Evolutionary conservation across 2,797 vertebrate species (phyloP).

Genomic region (Syndactyla subalaris): DNA sequence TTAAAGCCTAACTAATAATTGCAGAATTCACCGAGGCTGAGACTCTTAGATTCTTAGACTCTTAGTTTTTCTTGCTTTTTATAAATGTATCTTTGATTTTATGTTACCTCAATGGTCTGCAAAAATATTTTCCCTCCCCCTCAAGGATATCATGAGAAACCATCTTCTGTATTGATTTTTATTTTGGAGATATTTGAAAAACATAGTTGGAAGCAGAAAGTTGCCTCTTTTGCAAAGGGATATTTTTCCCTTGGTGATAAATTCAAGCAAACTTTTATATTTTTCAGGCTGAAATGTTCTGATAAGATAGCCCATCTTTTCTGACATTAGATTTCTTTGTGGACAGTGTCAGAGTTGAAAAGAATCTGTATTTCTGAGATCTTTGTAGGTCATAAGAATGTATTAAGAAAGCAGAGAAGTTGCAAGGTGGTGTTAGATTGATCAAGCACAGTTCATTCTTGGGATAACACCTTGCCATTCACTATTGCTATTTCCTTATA

Average conservation of each 20-base stretch:
- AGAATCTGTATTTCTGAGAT: conserved; percentile 24
- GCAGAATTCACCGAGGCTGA: background rate
- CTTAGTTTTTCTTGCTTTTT: background rate
- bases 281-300: conserved; percentile 1
- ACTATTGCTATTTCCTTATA: background rate
- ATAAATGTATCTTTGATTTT: conserved; percentile 6
- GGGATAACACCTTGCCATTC: background rate
- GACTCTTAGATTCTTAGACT: background rate
- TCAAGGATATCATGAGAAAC: background rate
- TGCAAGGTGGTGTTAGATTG: background rate
- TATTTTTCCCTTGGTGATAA: background rate
- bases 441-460: conserved; percentile 32
- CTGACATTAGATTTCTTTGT: conserved; percentile 20
- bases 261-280: background rate
- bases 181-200: background rate
- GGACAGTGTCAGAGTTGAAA: conserved; percentile 11
- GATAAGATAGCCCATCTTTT: background rate
- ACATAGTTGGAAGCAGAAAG: background rate
- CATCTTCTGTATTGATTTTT: conserved; percentile 28
- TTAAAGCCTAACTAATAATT: background rate
- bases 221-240: background rate
- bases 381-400: conserved; percentile 23
- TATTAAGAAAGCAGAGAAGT: background rate
- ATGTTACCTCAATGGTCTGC: background rate
- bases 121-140: background rate